A percentile compares a stretch with the other conserved stretches of the same genome.
phyloP scores from a whole-genome alignment of 2,888 invertebrate genomes.

The Phragmatobia fuliginosa region DNA sequence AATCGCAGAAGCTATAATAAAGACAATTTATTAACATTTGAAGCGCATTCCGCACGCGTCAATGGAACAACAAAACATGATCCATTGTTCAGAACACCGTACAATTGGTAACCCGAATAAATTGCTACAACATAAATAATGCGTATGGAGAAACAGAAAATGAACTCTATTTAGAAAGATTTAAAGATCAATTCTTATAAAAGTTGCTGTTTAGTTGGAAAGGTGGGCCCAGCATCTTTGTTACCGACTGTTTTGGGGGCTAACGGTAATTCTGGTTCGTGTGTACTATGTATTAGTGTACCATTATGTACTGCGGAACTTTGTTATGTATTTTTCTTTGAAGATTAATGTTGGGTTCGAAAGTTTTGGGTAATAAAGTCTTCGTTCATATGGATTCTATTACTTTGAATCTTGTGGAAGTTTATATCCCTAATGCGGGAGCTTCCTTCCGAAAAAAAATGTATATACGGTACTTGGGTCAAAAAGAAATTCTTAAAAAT shows the following conservation, averaged over 20 bases:
- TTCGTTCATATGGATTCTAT: neutral
- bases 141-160: neutral
- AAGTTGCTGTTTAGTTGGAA: conserved; percentile 8
- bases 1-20: conserved; percentile 36
- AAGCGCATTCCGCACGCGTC: conserved; percentile 43
- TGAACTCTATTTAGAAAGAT: neutral
- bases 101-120: conserved; percentile 59
- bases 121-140: conserved; percentile 24
- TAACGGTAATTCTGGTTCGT: conserved; percentile 79
- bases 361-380: neutral
- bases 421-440: no score
- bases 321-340: conserved; percentile 36
- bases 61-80: conserved; percentile 46
- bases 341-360: conserved; percentile 19
- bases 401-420: no score
- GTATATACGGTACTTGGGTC: no score
- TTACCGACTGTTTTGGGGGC: conserved; percentile 61
- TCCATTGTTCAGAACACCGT: conserved; percentile 62
- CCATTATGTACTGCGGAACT: conserved; percentile 14
- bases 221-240: conserved; percentile 71
- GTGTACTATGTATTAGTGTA: conserved; percentile 41
- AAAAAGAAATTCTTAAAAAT: no score
- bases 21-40: conserved; percentile 38
- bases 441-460: no score
- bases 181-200: conserved; percentile 36